These are phyloP conservation scores for Sprattus sprattus DNA, from an alignment of 2,113 vertebrate species.

Conservation along the genomic window DNA sequence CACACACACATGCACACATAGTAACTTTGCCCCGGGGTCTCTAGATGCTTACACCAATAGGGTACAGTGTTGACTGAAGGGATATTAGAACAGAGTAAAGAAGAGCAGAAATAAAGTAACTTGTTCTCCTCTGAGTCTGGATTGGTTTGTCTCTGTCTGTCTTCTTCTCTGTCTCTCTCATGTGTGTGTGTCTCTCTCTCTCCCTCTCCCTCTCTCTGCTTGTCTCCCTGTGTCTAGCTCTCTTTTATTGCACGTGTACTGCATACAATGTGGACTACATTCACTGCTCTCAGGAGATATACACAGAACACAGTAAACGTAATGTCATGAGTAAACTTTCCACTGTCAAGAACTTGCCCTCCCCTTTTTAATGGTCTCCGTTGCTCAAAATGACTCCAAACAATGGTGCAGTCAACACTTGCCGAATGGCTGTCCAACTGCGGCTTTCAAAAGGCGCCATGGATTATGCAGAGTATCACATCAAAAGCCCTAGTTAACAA, in stretches of 20 bases:
- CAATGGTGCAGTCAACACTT: background rate
- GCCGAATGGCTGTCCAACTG: background rate
- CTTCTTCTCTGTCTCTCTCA: too few species aligned
- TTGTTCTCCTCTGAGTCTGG: too few species aligned
- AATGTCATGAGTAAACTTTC: conserved; percentile 1
- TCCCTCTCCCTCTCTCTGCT: background rate
- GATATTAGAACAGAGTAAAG: too few species aligned
- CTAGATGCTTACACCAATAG: too few species aligned
- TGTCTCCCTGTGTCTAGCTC: too few species aligned
- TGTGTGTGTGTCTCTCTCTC: too few species aligned
- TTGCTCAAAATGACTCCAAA: background rate
- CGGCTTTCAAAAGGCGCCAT: conserved; percentile 3
- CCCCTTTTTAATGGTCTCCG: background rate
- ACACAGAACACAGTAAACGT: background rate
- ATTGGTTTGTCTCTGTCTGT: too few species aligned
- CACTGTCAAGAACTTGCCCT: background rate
- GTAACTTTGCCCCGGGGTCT: too few species aligned
- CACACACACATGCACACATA: background rate
- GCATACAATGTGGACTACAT: background rate
- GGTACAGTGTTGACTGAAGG: too few species aligned
- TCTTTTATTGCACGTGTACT: background rate
- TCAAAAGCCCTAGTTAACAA: background rate
- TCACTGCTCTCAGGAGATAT: background rate
- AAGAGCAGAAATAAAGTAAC: too few species aligned
- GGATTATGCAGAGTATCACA: background rate